phyloP scores from a whole-genome alignment of 1,140 invertebrate genomes.

The Dufourea novaeangliae region DNA sequence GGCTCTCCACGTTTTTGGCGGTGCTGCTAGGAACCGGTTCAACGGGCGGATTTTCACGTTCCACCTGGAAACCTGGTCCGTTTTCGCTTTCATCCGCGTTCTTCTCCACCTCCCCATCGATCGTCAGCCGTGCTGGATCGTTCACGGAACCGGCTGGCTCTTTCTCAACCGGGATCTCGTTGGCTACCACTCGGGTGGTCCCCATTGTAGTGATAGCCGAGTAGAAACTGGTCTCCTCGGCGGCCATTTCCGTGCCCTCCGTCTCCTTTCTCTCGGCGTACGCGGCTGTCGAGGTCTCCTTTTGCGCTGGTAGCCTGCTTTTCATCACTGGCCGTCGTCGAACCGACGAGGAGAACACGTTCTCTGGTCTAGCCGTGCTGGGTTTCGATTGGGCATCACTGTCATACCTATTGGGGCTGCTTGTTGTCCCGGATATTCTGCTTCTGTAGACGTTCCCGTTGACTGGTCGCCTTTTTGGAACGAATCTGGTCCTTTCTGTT shows the following conservation, averaged over 20 bases:
- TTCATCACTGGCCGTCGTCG: slow-evolving; percentile 66
- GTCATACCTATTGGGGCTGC: slow-evolving; percentile 6
- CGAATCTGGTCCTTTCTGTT: slow-evolving; percentile 72
- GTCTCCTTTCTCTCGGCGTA: slow-evolving; percentile 46
- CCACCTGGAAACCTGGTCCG: neutral
- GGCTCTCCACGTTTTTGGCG: neutral
- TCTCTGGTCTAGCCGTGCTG: slow-evolving; percentile 68
- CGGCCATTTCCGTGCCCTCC: slow-evolving; percentile 68
- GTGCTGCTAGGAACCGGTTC: slow-evolving; percentile 14
- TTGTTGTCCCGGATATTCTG: slow-evolving; percentile 62
- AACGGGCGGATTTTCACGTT: neutral
- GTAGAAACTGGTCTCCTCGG: slow-evolving; percentile 76
- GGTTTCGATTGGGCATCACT: slow-evolving; percentile 20
- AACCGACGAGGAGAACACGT: slow-evolving; percentile 71
- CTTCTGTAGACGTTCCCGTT: slow-evolving; percentile 72
- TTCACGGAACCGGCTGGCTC: neutral
- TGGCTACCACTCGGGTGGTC: slow-evolving; percentile 18
- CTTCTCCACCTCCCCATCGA: too few relatives aligned
- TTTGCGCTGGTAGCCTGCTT: slow-evolving; percentile 34
- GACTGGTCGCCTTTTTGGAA: slow-evolving; percentile 71
- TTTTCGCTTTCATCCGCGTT: neutral
- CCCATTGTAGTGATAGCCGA: slow-evolving; percentile 42
- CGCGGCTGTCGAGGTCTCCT: neutral
- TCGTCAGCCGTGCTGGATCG: neutral
- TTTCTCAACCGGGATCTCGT: slow-evolving; percentile 47